Evolutionary conservation across 2,888 invertebrate species (phyloP).

Genomic region (Tachina grossa): DNA sequence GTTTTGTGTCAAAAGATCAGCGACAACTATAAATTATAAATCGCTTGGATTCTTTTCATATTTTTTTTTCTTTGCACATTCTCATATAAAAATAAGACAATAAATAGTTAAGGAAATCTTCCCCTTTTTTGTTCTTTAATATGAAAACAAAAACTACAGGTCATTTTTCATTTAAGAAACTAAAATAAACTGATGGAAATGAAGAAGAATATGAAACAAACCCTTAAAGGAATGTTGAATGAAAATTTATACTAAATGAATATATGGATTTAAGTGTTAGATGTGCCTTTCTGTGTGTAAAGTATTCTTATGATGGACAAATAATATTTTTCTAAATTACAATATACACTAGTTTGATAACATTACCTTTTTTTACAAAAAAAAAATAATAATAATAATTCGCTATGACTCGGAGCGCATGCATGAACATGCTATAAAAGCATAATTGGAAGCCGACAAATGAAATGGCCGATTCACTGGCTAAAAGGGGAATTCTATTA

Average conservation of each 20-base stretch:
- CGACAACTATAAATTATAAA: conserved; percentile 62
- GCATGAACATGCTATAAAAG: too few relatives aligned
- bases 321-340: neutral
- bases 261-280: conserved; percentile 65
- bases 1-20: conserved; percentile 58
- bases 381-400: too few relatives aligned
- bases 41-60: conserved; percentile 65
- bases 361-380: too few relatives aligned
- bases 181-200: neutral
- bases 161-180: conserved; percentile 64
- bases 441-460: too few relatives aligned
- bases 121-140: neutral
- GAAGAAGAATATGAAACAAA: conserved; percentile 14
- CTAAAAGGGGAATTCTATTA: too few relatives aligned
- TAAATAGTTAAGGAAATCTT: conserved; percentile 17
- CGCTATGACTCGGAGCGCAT: too few relatives aligned
- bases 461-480: too few relatives aligned
- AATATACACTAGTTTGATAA: too few relatives aligned
- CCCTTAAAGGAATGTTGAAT: conserved; percentile 40
- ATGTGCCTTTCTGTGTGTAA: neutral
- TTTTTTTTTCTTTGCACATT: conserved; percentile 36
- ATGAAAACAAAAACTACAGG: conserved; percentile 39
- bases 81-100: conserved; percentile 25
- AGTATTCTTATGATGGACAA: neutral
- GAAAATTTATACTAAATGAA: conserved; percentile 32